Evolutionary conservation across 2,113 vertebrate species (phyloP).

Genomic region (Forbesichthys agassizii): DNA sequence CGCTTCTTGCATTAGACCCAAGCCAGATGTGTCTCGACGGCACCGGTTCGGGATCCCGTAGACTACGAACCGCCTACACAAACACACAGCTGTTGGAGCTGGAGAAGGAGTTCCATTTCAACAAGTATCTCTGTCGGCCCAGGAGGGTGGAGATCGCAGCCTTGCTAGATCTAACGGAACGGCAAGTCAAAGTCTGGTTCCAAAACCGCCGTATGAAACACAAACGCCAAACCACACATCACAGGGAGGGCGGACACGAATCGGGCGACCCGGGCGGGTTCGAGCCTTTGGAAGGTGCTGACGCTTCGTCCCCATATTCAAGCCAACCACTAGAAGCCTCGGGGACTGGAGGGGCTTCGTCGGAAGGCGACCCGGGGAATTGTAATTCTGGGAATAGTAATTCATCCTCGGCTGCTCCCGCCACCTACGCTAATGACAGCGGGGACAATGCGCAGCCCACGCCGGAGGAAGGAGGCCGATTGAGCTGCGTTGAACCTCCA

Average conservation of each 20-base stretch:
- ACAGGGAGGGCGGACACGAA: constrained; percentile 76
- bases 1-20: constrained; percentile 68
- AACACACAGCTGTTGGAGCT: constrained; percentile 96
- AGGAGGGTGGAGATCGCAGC: constrained; percentile 94
- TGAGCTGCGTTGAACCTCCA: constrained; percentile 52
- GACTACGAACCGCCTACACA: constrained; percentile 94
- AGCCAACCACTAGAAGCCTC: constrained; percentile 72
- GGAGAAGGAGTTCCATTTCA: constrained; percentile 98
- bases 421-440: constrained; percentile 68
- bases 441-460: constrained; percentile 74
- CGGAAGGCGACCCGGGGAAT: constrained; percentile 64
- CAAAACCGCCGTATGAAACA: constrained; percentile 98
- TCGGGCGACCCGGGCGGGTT: constrained; percentile 72
- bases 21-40: constrained; percentile 77
- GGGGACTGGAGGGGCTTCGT: constrained; percentile 61
- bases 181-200: constrained; percentile 98
- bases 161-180: constrained; percentile 89
- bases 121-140: constrained; percentile 94
- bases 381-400: constrained; percentile 55
- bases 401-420: constrained; percentile 51
- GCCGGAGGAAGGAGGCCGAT: constrained; percentile 58
- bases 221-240: constrained; percentile 89
- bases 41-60: constrained; percentile 78
- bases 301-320: constrained; percentile 75
- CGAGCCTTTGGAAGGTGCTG: constrained; percentile 79